Conservation (phyloP, 2,888 invertebrate species). For the Drosophila yooni region DNA sequence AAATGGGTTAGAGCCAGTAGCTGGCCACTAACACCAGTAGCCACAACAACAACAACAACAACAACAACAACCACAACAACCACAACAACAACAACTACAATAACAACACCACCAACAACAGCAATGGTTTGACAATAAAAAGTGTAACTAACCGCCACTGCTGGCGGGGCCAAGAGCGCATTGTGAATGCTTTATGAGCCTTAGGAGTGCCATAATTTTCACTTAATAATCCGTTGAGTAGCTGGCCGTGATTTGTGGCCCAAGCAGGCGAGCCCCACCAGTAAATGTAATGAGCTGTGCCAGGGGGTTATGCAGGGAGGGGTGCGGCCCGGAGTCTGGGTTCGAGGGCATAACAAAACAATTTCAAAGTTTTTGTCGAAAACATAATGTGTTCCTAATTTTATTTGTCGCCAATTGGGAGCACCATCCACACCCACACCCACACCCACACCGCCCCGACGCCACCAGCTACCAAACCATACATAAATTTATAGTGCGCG, state of each 20-base stretch:
- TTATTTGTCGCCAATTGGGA: constrained; percentile 82
- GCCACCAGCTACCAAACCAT: constrained; percentile 11
- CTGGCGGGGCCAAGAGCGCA: constrained; percentile 61
- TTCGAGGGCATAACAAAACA: constrained; percentile 55
- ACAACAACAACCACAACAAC: constrained; percentile 7
- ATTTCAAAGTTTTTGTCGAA: constrained; percentile 79
- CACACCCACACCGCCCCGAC: neutral
- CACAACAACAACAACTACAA: constrained; percentile 15
- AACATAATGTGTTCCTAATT: constrained; percentile 81
- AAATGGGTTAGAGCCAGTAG: constrained; percentile 66
- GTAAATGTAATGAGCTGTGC: constrained; percentile 65
- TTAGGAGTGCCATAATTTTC: constrained; percentile 81
- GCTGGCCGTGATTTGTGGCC: constrained; percentile 76
- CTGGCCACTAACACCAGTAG: constrained; percentile 14
- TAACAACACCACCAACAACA: constrained; percentile 15
- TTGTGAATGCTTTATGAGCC: constrained; percentile 81
- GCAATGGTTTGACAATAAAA: constrained; percentile 74
- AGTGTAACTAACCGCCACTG: constrained; percentile 73
- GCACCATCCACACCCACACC: neutral
- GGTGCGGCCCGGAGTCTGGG: neutral
- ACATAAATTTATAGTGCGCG: constrained; percentile 69
- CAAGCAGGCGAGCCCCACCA: constrained; percentile 16
- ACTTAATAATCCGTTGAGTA: constrained; percentile 82
- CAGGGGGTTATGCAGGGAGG: constrained; percentile 4
- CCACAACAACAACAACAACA: constrained; percentile 9